phyloP scores from a whole-genome alignment of 2,113 vertebrate genomes.

The Sporophila hypoxantha region DNA sequence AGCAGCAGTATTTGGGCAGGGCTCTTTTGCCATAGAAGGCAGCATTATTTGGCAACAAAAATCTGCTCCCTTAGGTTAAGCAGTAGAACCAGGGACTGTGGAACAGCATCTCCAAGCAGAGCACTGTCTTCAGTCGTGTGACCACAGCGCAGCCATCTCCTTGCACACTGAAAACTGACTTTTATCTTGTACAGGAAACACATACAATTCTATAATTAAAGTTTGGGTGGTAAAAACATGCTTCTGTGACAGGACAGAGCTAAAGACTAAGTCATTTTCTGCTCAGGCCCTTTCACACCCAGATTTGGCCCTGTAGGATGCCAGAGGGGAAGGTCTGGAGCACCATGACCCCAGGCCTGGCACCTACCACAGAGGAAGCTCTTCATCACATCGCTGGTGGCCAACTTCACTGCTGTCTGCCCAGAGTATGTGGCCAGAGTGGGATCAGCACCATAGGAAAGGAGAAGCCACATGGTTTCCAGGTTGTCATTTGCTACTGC shows the following conservation, averaged over 20 bases:
- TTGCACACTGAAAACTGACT: not conserved
- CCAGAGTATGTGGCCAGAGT: constrained; percentile 96
- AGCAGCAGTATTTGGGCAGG: not conserved
- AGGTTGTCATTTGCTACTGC: constrained; percentile 95
- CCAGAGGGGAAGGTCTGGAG: not conserved
- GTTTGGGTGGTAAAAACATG: not conserved
- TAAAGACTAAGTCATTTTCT: not conserved
- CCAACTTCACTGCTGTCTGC: constrained; percentile 91
- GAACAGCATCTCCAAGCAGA: not conserved
- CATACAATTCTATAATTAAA: not conserved
- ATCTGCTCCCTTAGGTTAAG: not conserved
- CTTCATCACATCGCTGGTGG: constrained; percentile 90
- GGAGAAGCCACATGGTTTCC: constrained; percentile 91
- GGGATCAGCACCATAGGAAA: constrained; percentile 94
- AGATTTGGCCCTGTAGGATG: not conserved
- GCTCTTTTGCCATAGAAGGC: not conserved
- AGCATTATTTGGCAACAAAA: not conserved
- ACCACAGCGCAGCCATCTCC: not conserved
- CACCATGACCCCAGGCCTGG: not conserved
- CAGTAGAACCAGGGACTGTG: not conserved
- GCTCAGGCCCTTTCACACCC: not conserved
- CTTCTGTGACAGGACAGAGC: not conserved
- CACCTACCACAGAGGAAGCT: constrained; percentile 85
- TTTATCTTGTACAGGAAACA: not conserved
- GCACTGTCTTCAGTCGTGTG: not conserved